Evolutionary conservation across 92 coral and sea anemone species (phyloP), one percentile per base, ranked within the genome.

Genomic region (Bergia sp.): DNA sequence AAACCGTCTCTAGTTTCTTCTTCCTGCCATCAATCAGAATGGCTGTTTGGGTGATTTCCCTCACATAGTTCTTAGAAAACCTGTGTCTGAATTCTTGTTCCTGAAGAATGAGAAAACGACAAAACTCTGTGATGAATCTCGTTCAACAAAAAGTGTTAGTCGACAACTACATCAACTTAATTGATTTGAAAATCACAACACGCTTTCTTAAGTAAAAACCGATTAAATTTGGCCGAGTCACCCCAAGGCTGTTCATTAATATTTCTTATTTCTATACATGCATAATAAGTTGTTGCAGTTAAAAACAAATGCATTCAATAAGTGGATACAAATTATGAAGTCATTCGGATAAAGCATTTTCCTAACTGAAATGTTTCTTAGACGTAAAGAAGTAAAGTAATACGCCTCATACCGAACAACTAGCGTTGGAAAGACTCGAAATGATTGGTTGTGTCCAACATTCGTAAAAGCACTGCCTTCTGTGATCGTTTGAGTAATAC

Each of bases 31-130:
- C 98, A 61, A 90, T 90, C 12, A 93, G 89, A 53, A 94, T 87
- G 78, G 95, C 93, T 8, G 95, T 93, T 57, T 96, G 92, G 4
- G 92, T 91, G 44, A 96, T 91, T 72, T 93, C 95, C 77, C 86
- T 95, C 81, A 96, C 92, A 86, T 92, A 96, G 82, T 94, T 94
- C 67, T 88, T 93, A n/a, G 98, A 90, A 82, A 96, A 96, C 10
- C 47, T 86, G 77, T 90, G 79, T 20, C 96, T 89, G 39, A 90
- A 81, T 45, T 96, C 95, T 64, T 92, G 89, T 73, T 96, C 99
- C 99, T 96, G 69, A 42, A 66, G 40, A 39, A 77, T 10, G 65
- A 64, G 43, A 85, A 81, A 47, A 85, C 29, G 57, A 74, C 21
- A 38, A 41, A 85, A 37, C 47, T 8, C 37, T 38, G 85, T 36